Evolutionary conservation across 2,113 vertebrate genomes (phyloP).

Genomic region (Caretta caretta): DNA sequence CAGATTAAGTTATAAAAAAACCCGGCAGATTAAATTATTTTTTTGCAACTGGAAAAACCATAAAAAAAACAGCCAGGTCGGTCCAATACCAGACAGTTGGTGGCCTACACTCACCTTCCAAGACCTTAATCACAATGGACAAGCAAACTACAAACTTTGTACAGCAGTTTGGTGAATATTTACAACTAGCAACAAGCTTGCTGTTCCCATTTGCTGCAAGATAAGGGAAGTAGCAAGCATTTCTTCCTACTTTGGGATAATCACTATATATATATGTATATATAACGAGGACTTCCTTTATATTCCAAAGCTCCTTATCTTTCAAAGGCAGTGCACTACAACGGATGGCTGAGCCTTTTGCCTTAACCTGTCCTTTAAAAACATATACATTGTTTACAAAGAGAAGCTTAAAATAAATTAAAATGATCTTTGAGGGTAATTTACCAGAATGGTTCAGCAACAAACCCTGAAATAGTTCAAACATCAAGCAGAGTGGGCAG

Average conservation of each 20-base stretch:
- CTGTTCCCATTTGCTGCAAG: not conserved
- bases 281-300: conserved; percentile 28
- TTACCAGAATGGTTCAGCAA: conserved; percentile 76
- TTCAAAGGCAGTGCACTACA: conserved; percentile 36
- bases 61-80: not conserved
- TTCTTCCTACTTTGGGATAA: conserved; percentile 43
- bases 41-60: too few species aligned
- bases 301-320: conserved; percentile 48
- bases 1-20: too few species aligned
- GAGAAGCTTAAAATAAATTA: conserved; percentile 77
- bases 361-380: conserved; percentile 56
- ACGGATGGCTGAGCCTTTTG: not conserved
- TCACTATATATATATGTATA: conserved; percentile 20
- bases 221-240: not conserved
- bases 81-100: too few species aligned
- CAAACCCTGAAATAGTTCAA: conserved; percentile 75
- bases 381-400: conserved; percentile 21
- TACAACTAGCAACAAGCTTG: not conserved
- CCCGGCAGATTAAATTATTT: too few species aligned
- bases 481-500: conserved; percentile 73
- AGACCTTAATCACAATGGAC: not conserved
- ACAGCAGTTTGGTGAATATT: conserved; percentile 12
- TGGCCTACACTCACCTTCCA: not conserved
- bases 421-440: conserved; percentile 69
- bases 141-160: not conserved